Conservation (phyloP, 1,140 invertebrate genomes). For the Sycophila sp. region DNA sequence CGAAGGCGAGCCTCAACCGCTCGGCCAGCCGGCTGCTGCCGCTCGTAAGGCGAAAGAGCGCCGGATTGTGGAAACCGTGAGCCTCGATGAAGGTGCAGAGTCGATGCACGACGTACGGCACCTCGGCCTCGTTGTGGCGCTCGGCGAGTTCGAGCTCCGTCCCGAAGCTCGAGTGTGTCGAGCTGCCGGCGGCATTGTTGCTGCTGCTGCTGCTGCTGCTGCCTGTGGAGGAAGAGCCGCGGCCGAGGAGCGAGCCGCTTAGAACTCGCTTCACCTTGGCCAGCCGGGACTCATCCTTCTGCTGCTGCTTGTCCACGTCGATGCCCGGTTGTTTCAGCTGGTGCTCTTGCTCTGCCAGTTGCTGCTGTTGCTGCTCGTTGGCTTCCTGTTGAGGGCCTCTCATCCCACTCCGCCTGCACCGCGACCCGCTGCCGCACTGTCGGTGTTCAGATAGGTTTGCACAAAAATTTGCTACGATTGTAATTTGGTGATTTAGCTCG, state of each 20-base stretch:
- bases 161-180: constrained; percentile 47
- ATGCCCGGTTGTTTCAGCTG: constrained; percentile 32
- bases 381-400: constrained; percentile 64
- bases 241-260: constrained; percentile 57
- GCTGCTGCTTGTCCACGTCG: neutral
- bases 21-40: constrained; percentile 44
- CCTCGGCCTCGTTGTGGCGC: constrained; percentile 57
- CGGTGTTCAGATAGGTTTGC: too few species aligned
- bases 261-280: constrained; percentile 63
- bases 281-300: constrained; percentile 61
- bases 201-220: neutral
- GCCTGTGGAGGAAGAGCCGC: constrained; percentile 32
- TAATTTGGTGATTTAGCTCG: too few species aligned
- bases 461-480: too few species aligned
- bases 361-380: constrained; percentile 57
- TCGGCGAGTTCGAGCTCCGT: constrained; percentile 57
- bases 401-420: constrained; percentile 66
- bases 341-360: constrained; percentile 60
- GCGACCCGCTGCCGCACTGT: constrained; percentile 65
- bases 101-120: constrained; percentile 63
- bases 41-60: constrained; percentile 59
- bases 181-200: neutral
- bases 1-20: constrained; percentile 60
- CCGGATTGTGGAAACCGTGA: constrained; percentile 60
- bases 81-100: constrained; percentile 63